These are phyloP conservation scores for Paratilapia polleni DNA, from an alignment of 2,113 vertebrate species.

Conservation along the genomic window DNA sequence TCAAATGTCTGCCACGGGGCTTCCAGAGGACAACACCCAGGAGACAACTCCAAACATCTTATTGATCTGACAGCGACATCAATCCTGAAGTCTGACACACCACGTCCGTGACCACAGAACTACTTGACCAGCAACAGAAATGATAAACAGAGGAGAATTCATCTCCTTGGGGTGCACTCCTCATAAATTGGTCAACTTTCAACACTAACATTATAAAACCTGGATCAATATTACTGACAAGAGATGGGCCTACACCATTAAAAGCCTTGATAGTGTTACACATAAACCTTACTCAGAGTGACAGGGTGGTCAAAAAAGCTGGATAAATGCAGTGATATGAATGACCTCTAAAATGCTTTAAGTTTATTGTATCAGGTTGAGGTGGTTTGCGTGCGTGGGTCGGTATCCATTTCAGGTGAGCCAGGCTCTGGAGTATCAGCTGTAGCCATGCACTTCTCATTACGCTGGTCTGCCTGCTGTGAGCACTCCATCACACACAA, in stretches of 20 bases:
- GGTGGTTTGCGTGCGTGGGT: constrained; percentile 25
- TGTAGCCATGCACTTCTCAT: constrained; percentile 64
- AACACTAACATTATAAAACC: constrained; percentile 42
- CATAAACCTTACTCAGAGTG: constrained; percentile 44
- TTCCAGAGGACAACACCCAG: constrained; percentile 39
- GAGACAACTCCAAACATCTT: constrained; percentile 34
- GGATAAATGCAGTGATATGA: constrained; percentile 58
- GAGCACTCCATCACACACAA: constrained; percentile 67
- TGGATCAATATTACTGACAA: constrained; percentile 48
- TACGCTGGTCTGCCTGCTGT: constrained; percentile 65
- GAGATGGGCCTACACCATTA: constrained; percentile 22
- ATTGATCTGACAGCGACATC: constrained; percentile 50
- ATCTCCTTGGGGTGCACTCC: constrained; percentile 31
- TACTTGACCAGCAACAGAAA: constrained; percentile 16
- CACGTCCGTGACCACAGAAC: not conserved
- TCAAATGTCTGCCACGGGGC: constrained; percentile 33
- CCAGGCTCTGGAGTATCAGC: constrained; percentile 43
- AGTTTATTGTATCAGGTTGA: constrained; percentile 53
- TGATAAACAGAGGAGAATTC: constrained; percentile 10
- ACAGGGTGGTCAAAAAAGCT: constrained; percentile 35
- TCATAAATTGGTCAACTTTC: constrained; percentile 49
- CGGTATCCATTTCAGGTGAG: constrained; percentile 58
- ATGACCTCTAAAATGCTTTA: constrained; percentile 48
- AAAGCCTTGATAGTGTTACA: constrained; percentile 23
- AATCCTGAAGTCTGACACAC: constrained; percentile 28